A percentile compares a stretch with the other conserved stretches of the same genome.
Conservation (phyloP, 2,888 invertebrate species). For the Ramazzottius varieornatus region DNA sequence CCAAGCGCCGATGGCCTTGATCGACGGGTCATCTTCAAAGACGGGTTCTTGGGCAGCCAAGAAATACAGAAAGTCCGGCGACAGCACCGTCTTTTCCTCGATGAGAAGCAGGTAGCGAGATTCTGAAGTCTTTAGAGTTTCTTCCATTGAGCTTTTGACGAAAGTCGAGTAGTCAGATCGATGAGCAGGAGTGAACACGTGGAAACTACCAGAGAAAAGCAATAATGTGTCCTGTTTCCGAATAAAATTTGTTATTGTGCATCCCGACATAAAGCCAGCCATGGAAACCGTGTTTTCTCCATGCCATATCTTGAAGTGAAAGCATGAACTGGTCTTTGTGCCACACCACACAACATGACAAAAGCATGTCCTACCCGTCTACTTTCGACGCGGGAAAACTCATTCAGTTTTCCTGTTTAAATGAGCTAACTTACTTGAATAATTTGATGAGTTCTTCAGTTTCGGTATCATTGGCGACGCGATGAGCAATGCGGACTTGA, state of each 20-base stretch:
- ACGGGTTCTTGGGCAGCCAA: constrained; percentile 24
- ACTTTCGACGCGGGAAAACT: no score
- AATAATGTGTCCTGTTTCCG: no score
- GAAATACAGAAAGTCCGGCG: constrained; percentile 28
- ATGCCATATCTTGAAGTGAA: no score
- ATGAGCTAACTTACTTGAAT: constrained; percentile 20
- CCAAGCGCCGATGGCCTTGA: constrained; percentile 25
- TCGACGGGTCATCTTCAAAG: constrained; percentile 20
- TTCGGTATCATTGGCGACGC: constrained; percentile 20
- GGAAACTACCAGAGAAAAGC: not conserved
- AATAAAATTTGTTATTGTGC: no score
- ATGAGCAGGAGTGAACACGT: not conserved
- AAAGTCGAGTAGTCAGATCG: not conserved
- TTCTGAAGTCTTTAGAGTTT: not conserved
- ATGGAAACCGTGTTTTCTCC: no score
- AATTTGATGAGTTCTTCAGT: constrained; percentile 20
- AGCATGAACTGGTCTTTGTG: no score
- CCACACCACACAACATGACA: no score
- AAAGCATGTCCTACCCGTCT: no score
- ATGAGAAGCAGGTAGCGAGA: constrained; percentile 23
- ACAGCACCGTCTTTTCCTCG: constrained; percentile 27
- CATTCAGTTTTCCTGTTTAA: no score
- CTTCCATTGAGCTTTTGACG: not conserved
- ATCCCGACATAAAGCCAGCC: no score
- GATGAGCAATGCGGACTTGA: constrained; percentile 15